Evolutionary conservation across 2,797 vertebrate genomes (phyloP).

Genomic region (Otus scops): DNA sequence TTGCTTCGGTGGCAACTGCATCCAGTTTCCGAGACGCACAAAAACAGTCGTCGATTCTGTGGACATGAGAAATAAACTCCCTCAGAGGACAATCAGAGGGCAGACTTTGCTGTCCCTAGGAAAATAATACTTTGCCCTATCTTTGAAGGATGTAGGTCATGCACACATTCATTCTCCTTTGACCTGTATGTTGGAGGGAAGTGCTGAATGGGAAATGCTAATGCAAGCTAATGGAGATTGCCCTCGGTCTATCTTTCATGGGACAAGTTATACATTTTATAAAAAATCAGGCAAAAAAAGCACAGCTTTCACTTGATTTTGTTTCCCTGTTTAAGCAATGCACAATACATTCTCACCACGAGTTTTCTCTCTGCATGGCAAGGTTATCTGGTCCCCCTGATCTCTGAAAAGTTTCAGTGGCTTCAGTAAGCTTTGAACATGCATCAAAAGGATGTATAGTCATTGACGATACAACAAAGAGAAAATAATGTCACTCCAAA

Average conservation of each 20-base stretch:
- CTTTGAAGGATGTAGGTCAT: slow-evolving; percentile 3
- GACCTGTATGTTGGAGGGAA: neutral
- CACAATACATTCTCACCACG: neutral
- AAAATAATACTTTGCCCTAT: neutral
- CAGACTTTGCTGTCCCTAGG: neutral
- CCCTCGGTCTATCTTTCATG: neutral
- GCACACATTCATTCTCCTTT: neutral
- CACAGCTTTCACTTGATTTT: neutral
- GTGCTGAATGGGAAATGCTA: neutral
- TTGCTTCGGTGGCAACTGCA: slow-evolving; percentile 92
- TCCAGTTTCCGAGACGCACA: slow-evolving; percentile 94
- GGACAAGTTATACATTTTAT: neutral
- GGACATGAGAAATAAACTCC: neutral
- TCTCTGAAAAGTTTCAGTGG: neutral
- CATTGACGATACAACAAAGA: neutral
- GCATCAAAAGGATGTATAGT: neutral
- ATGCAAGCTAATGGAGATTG: slow-evolving; percentile 28
- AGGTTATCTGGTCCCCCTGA: neutral
- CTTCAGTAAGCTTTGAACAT: slow-evolving; percentile 18
- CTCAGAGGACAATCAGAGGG: slow-evolving; percentile 29
- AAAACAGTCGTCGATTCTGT: slow-evolving; percentile 96
- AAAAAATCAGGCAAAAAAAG: neutral
- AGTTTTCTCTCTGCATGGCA: neutral
- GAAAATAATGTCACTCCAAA: neutral
- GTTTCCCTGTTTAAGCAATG: neutral